These are phyloP conservation scores for Labeo catla DNA, from an alignment of 2,113 vertebrate species.

Conservation along the genomic window DNA sequence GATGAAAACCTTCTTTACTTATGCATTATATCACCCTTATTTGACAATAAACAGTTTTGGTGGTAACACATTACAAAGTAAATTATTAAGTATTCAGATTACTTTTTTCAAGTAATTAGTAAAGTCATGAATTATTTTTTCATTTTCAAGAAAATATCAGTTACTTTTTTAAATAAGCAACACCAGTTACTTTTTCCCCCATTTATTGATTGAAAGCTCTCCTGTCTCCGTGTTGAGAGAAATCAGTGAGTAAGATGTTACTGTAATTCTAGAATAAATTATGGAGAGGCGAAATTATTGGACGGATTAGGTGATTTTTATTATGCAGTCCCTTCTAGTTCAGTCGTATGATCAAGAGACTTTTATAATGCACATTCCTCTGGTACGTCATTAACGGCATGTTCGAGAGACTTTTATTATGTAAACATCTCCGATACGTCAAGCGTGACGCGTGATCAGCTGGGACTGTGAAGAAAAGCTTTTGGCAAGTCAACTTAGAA, in stretches of 20 bases:
- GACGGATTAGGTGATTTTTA: neutral
- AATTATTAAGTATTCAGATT: too few species aligned
- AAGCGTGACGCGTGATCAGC: slow-evolving; percentile 43
- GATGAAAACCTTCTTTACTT: neutral
- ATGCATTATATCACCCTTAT: neutral
- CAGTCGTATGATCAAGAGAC: neutral
- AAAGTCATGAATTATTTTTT: too few species aligned
- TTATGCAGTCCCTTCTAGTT: neutral
- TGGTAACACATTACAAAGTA: too few species aligned
- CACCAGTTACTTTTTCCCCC: too few species aligned
- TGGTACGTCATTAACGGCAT: neutral
- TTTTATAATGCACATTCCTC: neutral
- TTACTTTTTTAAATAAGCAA: too few species aligned
- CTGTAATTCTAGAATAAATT: too few species aligned
- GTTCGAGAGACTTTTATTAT: slow-evolving; percentile 47
- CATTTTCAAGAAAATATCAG: too few species aligned
- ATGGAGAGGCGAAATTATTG: neutral
- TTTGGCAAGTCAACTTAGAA: slow-evolving; percentile 18
- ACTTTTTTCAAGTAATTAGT: too few species aligned
- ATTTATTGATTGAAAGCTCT: too few species aligned
- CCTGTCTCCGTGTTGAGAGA: too few species aligned
- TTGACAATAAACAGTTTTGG: neutral
- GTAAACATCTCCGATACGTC: neutral
- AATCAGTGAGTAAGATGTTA: too few species aligned
- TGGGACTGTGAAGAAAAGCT: slow-evolving; percentile 45